These are phyloP conservation scores for Solea senegalensis DNA, from an alignment of 2,113 vertebrate species.

Conservation along the genomic window DNA sequence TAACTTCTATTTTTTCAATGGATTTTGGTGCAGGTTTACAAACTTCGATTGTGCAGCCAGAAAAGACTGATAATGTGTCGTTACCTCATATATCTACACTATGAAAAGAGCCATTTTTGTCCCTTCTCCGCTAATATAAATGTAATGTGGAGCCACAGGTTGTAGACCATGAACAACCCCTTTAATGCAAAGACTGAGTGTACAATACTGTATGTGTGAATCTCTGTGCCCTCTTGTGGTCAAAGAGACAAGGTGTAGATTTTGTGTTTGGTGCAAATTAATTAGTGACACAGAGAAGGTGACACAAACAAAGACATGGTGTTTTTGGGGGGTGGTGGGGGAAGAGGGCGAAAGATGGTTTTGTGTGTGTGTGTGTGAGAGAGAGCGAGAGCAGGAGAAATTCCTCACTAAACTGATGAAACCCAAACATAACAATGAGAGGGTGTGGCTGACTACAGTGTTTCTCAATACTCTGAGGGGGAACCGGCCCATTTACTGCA, in stretches of 20 bases:
- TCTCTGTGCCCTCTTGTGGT: conserved; percentile 54
- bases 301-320: not conserved
- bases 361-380: not conserved
- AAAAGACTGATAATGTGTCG: too few species aligned
- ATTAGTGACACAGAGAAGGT: not conserved
- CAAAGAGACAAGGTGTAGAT: conserved; percentile 4
- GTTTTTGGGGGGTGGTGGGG: too few species aligned
- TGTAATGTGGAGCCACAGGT: too few species aligned
- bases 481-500: conserved; percentile 45
- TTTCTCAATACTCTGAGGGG: conserved; percentile 67
- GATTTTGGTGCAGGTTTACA: too few species aligned
- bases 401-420: conserved; percentile 36
- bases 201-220: not conserved
- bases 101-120: too few species aligned
- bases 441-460: conserved; percentile 76
- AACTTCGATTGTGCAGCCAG: too few species aligned
- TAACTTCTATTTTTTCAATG: too few species aligned
- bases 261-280: not conserved
- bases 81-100: too few species aligned
- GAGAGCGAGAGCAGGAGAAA: conserved; percentile 34
- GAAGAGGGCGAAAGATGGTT: not conserved
- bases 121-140: too few species aligned
- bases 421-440: conserved; percentile 80
- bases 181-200: too few species aligned
- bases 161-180: too few species aligned